These are phyloP conservation scores for Anneissia japonica DNA, from an alignment of 35 echinoderm and acorn worm genomes.

Conservation along the genomic window DNA sequence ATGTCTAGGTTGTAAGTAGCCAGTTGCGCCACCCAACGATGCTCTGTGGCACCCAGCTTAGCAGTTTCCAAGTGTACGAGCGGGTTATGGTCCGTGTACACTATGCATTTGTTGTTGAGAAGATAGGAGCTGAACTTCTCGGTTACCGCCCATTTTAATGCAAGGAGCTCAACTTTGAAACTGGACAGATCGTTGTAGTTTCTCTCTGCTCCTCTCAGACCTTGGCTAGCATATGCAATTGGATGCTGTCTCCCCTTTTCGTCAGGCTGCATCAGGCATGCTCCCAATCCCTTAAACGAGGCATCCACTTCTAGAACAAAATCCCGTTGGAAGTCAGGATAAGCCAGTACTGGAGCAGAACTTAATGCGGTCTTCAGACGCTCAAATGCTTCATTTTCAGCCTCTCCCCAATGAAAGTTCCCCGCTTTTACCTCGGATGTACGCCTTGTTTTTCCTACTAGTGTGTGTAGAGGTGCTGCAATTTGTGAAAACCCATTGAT, in stretches of 20 bases:
- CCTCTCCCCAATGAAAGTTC: too few species aligned
- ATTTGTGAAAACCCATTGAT: too few species aligned
- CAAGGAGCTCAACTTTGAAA: not conserved
- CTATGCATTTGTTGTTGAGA: too few species aligned
- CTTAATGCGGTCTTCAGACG: not conserved
- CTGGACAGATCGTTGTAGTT: not conserved
- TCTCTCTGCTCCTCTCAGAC: not conserved
- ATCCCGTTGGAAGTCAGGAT: not conserved
- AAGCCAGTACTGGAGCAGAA: constrained; percentile 1
- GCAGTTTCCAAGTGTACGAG: too few species aligned
- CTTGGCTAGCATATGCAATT: not conserved
- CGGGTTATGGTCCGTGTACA: too few species aligned
- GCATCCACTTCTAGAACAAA: constrained; percentile 10
- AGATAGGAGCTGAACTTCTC: not conserved
- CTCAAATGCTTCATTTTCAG: too few species aligned
- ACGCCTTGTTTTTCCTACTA: too few species aligned
- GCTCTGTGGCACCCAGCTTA: too few species aligned
- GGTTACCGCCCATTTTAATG: not conserved
- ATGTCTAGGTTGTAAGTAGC: too few species aligned
- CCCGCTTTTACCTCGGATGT: too few species aligned
- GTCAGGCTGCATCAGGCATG: not conserved
- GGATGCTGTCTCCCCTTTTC: not conserved
- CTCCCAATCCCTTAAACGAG: constrained; percentile 4
- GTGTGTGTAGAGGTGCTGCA: too few species aligned
- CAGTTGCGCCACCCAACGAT: too few species aligned